Evolutionary conservation across 2,113 vertebrate species (phyloP).

Genomic region (Myodes glareolus): DNA sequence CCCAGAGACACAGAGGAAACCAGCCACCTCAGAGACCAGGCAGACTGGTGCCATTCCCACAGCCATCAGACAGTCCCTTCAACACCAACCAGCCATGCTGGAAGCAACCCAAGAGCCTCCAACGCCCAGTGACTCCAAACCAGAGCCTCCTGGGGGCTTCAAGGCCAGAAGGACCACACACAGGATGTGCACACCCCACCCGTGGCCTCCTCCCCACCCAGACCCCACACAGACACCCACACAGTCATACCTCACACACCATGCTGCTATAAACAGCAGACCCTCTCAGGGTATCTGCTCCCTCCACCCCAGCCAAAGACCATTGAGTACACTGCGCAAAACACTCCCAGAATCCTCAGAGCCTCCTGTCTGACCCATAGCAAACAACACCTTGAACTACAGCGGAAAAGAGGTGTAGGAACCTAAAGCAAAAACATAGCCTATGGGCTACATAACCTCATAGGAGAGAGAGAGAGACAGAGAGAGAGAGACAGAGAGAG

Average conservation of each 20-base stretch:
- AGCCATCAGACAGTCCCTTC: slow-evolving; percentile 54
- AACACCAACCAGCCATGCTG: slow-evolving; percentile 47
- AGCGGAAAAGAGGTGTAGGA: neutral
- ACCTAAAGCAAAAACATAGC: neutral
- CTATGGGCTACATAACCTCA: neutral
- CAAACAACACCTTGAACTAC: too few species aligned
- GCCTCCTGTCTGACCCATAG: neutral
- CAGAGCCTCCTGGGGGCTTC: neutral
- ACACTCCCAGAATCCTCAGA: neutral
- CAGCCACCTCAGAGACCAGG: slow-evolving; percentile 33
- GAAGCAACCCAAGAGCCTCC: slow-evolving; percentile 54
- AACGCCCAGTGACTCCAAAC: slow-evolving; percentile 37
- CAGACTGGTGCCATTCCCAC: slow-evolving; percentile 59
- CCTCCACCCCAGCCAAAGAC: neutral
- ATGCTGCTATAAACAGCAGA: neutral
- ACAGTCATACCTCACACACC: neutral
- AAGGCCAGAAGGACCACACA: slow-evolving; percentile 71
- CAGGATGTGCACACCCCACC: neutral
- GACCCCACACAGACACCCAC: slow-evolving; percentile 71
- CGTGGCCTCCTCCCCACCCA: neutral
- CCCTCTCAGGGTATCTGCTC: neutral
- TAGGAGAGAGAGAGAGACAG: neutral
- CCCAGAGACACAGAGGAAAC: slow-evolving; percentile 46
- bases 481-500: too few species aligned
- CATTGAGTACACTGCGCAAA: neutral